Conservation (phyloP, 2,113 vertebrate genomes). For the Pimephales promelas region DNA sequence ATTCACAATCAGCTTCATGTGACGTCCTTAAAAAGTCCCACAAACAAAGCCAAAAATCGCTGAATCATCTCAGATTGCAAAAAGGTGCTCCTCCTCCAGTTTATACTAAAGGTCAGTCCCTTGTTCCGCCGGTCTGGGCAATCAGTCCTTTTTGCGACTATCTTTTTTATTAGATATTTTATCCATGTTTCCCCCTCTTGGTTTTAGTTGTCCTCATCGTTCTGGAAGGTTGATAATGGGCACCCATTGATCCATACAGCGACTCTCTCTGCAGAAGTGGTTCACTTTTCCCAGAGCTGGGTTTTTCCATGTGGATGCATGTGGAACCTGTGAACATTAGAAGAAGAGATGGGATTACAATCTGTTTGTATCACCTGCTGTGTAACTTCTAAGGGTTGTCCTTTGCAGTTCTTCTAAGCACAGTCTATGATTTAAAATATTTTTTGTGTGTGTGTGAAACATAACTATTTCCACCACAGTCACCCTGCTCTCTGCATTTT, state of each 20-base stretch:
- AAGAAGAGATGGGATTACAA: slow-evolving; percentile 38
- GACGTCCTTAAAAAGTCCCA: slow-evolving; percentile 44
- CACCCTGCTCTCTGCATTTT: too few species aligned
- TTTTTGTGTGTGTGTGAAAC: neutral
- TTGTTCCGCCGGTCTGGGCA: neutral
- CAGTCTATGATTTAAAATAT: neutral
- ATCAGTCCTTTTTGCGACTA: slow-evolving; percentile 46
- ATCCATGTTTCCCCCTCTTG: slow-evolving; percentile 37
- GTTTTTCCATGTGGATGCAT: slow-evolving; percentile 85
- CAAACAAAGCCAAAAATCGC: slow-evolving; percentile 56
- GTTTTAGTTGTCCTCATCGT: slow-evolving; percentile 77
- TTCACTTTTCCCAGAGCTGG: slow-evolving; percentile 90
- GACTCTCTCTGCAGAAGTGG: slow-evolving; percentile 92
- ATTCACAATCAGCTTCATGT: slow-evolving; percentile 36
- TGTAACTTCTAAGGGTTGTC: neutral
- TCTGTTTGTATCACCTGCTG: neutral
- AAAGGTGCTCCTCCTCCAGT: slow-evolving; percentile 59
- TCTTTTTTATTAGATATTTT: slow-evolving; percentile 24
- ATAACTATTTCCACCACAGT: too few species aligned
- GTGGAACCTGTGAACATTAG: slow-evolving; percentile 80
- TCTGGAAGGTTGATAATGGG: slow-evolving; percentile 93
- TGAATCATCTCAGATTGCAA: slow-evolving; percentile 48
- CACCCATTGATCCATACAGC: slow-evolving; percentile 94
- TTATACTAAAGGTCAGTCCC: slow-evolving; percentile 59
- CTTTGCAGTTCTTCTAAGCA: neutral